Percentiles rank a stretch among this genome's conserved stretches.
phyloP scores from a whole-genome alignment of 1,140 invertebrate species.

The Heliconius hermathena region DNA sequence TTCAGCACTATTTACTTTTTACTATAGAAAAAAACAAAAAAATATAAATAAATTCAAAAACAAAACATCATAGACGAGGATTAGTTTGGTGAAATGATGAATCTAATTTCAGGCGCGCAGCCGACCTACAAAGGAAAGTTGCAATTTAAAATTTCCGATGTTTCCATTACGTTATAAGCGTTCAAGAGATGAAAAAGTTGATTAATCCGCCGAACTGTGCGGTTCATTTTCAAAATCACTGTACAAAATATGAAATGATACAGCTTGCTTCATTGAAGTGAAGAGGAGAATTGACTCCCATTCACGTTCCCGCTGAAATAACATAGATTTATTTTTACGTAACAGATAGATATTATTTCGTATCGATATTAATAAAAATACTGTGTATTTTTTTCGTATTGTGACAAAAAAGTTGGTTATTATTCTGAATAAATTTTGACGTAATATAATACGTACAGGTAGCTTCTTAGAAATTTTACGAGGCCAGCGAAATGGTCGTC shows the following conservation, averaged over 20 bases:
- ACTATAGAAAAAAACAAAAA: not conserved
- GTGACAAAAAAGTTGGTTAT: not conserved
- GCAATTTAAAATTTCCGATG: conserved; percentile 49
- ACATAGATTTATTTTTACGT: conserved; percentile 2
- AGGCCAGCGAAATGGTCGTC: no score
- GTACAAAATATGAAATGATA: conserved; percentile 9
- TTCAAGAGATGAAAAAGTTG: conserved; percentile 42
- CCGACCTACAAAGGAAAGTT: conserved; percentile 46
- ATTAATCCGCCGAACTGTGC: conserved; percentile 34
- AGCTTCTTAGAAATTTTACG: not conserved
- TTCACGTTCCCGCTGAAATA: not conserved
- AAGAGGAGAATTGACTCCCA: not conserved
- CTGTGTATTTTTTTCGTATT: not conserved
- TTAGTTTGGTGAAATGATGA: conserved; percentile 45
- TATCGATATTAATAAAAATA: conserved; percentile 4
- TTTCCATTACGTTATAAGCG: conserved; percentile 42
- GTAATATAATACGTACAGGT: not conserved
- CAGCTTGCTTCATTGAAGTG: not conserved
- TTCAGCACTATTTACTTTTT: not conserved
- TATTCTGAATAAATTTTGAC: not conserved
- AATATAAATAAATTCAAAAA: conserved; percentile 34
- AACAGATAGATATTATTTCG: conserved; percentile 1
- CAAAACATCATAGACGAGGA: conserved; percentile 35
- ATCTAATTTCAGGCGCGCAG: conserved; percentile 46
- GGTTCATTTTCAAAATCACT: conserved; percentile 20